Percentiles rank a stretch among this genome's conserved stretches.
phyloP scores from a whole-genome alignment of 2,113 vertebrate genomes.

The Capricornis sumatraensis region DNA sequence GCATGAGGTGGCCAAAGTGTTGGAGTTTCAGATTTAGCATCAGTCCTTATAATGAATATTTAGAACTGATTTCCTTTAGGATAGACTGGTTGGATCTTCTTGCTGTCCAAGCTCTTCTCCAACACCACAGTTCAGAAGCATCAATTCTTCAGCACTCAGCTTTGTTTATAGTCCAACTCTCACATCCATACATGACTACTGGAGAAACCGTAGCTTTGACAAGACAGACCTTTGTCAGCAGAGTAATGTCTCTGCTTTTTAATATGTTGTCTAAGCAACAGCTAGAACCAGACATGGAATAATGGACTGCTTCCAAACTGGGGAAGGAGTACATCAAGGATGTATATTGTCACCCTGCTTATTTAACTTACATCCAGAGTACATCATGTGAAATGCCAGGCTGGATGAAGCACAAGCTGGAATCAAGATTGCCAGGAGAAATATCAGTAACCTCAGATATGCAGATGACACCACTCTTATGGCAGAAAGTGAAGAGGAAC shows the following conservation, averaged over 20 bases:
- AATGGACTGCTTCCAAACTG: no score
- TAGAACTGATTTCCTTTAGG: background rate
- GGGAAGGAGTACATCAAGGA: no score
- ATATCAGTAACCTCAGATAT: no score
- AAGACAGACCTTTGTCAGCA: background rate
- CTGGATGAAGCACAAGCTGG: no score
- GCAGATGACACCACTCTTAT: no score
- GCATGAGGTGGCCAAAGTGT: accelerated
- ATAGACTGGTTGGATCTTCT: background rate
- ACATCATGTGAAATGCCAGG: no score
- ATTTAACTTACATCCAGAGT: no score
- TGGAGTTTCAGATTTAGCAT: background rate
- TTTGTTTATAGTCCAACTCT: background rate
- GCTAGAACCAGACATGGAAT: no score
- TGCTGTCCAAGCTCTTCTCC: background rate
- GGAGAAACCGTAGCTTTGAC: background rate
- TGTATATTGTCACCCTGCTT: no score
- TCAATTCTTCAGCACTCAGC: background rate
- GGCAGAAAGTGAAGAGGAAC: no score
- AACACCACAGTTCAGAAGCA: background rate
- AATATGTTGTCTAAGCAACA: background rate
- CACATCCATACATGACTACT: background rate
- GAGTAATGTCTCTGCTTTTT: background rate
- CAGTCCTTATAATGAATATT: background rate
- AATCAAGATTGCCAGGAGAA: no score